Evolutionary conservation across 2,888 invertebrate species (phyloP).

Genomic region (Tryphoninae sp.): DNA sequence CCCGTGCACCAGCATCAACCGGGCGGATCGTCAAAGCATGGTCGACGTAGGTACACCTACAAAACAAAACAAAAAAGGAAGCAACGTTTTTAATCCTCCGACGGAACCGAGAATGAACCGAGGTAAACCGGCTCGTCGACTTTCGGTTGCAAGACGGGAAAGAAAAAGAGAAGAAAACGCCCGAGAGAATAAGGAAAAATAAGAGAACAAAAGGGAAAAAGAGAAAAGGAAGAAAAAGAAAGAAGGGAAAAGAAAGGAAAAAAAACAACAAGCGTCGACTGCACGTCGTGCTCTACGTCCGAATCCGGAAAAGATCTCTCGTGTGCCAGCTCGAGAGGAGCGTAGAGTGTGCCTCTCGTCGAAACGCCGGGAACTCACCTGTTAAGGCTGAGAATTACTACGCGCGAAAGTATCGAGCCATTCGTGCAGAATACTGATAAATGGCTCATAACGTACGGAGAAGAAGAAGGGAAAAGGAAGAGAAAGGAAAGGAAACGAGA

Average conservation of each 20-base stretch:
- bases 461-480: conserved; percentile 11
- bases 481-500: conserved; percentile 12
- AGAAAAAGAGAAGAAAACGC: conserved; percentile 18
- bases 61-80: conserved; percentile 17
- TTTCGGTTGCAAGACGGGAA: conserved; percentile 31
- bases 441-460: conserved; percentile 22
- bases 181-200: background rate
- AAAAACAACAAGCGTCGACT: conserved; percentile 7
- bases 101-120: conserved; percentile 48
- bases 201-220: background rate
- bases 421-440: conserved; percentile 45
- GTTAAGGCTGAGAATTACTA: conserved; percentile 53
- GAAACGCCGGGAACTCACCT: conserved; percentile 57
- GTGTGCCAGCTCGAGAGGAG: conserved; percentile 15
- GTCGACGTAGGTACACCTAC: conserved; percentile 28
- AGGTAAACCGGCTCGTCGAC: conserved; percentile 54
- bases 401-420: conserved; percentile 45
- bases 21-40: conserved; percentile 2
- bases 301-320: conserved; percentile 62
- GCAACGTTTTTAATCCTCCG: conserved; percentile 33
- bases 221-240: conserved; percentile 13
- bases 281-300: conserved; percentile 36
- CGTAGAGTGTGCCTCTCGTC: conserved; percentile 17
- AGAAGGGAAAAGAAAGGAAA: background rate
- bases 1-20: conserved; percentile 23